Evolutionary conservation across 2,888 invertebrate species (phyloP), one percentile per base, ranked within the genome.

Genomic region (Tipula confusa): DNA sequence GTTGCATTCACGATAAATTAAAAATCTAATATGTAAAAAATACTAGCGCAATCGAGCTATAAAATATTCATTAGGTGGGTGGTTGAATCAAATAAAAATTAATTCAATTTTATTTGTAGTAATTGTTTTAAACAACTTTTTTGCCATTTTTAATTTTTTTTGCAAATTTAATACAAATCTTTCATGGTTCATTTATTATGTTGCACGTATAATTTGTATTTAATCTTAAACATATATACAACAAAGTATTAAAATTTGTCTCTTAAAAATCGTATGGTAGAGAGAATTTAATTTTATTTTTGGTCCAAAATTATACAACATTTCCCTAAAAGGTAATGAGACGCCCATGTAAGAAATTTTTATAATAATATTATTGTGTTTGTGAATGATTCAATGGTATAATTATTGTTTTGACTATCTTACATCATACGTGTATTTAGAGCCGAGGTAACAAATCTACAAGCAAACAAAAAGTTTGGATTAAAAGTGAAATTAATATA

Each of bases 261-360:
- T 64, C 64, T 64, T 9, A 64, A 64, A 0, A 6, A 64, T 1
- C 64, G 24, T 24, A 64, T 64, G 18, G 9, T 24, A 64, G 9
- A 24, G 64, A 64, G 64, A 24, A 64, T 64, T 9, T 18, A 24
- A 43, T 43, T 24, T 24, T 33, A 9, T 33, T 64, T 64, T 64
- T 64, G 64, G 24, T 64, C 24, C 24, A 64, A 64, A 24, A 64
- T 11, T 64, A 64, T 64, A 64, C 13, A 64, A 9, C 64, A 64
- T 64, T 64, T 64, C 64, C 64, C 64, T 64, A 64, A 24, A 64
- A 64, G 64, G 64, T 64, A 64, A 64, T 64, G 64, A 64, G 64
- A 64, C 64, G 64, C 64, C 64, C 64, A 64, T 64, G 18, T 64
- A 64, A 64, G 64, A 64, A 64, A 24, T 18, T 7, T 24, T 18